Evolutionary conservation across 1,140 invertebrate genomes (phyloP).

Genomic region (Drosophila parabipectinata): DNA sequence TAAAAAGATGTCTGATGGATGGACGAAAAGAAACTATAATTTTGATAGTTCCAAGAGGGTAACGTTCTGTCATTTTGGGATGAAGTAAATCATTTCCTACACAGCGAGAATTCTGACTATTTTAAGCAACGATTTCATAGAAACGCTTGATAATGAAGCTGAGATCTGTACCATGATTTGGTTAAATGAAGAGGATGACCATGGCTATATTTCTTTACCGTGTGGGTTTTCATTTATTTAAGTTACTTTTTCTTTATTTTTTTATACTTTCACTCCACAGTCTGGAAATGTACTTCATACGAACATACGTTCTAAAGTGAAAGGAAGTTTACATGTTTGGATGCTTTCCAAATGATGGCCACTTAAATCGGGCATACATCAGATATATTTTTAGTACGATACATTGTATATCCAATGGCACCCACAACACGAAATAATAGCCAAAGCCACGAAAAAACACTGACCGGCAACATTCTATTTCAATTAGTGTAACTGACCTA

Average conservation of each 20-base stretch:
- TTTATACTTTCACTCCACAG: constrained; percentile 55
- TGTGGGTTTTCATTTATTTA: constrained; percentile 21
- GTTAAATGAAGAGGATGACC: neutral
- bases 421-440: constrained; percentile 31
- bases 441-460: constrained; percentile 9
- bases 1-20: constrained; percentile 37
- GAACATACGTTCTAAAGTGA: constrained; percentile 64
- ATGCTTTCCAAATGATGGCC: constrained; percentile 68
- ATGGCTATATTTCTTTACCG: neutral
- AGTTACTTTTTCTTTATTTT: constrained; percentile 2
- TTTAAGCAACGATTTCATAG: no score
- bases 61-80: constrained; percentile 22
- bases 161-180: no score
- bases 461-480: constrained; percentile 70
- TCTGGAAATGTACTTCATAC: constrained; percentile 11
- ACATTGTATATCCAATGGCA: constrained; percentile 31
- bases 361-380: constrained; percentile 42
- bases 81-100: constrained; percentile 15
- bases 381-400: constrained; percentile 16
- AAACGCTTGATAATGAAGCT: neutral
- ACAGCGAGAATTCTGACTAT: neutral
- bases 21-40: constrained; percentile 25
- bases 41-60: constrained; percentile 7
- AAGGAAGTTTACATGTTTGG: constrained; percentile 47
- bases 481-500: constrained; percentile 80